Evolutionary conservation across 2,888 invertebrate species (phyloP).

Genomic region (Melangyna quadrimaculata): DNA sequence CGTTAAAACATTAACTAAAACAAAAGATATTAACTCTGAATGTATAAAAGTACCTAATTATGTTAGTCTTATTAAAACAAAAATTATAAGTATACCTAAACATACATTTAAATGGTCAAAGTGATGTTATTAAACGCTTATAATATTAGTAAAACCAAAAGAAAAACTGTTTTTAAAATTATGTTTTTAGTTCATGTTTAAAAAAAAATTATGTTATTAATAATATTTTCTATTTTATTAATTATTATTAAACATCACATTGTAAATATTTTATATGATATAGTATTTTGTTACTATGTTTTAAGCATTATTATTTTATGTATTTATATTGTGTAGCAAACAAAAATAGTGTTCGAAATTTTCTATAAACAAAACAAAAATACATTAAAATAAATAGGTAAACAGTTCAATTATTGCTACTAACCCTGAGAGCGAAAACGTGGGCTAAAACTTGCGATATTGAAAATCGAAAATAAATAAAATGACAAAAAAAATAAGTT

Average conservation of each 20-base stretch:
- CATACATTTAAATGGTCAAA: slow-evolving; percentile 35
- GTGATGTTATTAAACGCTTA: slow-evolving; percentile 59
- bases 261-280: slow-evolving; percentile 51
- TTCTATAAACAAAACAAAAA: slow-evolving; percentile 8
- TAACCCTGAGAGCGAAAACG: slow-evolving; percentile 3
- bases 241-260: slow-evolving; percentile 33
- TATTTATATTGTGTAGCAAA: slow-evolving; percentile 26
- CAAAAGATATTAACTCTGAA: slow-evolving; percentile 49
- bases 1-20: slow-evolving; percentile 45
- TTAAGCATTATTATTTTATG: neutral
- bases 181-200: slow-evolving; percentile 2
- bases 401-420: slow-evolving; percentile 31
- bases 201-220: neutral
- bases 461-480: slow-evolving; percentile 11
- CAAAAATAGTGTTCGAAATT: slow-evolving; percentile 23
- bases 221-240: neutral
- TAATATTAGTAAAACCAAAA: slow-evolving; percentile 22
- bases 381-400: neutral
- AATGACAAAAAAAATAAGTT: slow-evolving; percentile 12
- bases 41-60: slow-evolving; percentile 69
- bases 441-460: neutral
- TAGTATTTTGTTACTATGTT: slow-evolving; percentile 14
- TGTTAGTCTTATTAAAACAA: slow-evolving; percentile 60
- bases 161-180: slow-evolving; percentile 20
- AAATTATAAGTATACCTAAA: slow-evolving; percentile 29